Percentiles rank a stretch among this genome's conserved stretches.
Conservation (phyloP, 1,140 invertebrate genomes). For the Hestina assimilis region DNA sequence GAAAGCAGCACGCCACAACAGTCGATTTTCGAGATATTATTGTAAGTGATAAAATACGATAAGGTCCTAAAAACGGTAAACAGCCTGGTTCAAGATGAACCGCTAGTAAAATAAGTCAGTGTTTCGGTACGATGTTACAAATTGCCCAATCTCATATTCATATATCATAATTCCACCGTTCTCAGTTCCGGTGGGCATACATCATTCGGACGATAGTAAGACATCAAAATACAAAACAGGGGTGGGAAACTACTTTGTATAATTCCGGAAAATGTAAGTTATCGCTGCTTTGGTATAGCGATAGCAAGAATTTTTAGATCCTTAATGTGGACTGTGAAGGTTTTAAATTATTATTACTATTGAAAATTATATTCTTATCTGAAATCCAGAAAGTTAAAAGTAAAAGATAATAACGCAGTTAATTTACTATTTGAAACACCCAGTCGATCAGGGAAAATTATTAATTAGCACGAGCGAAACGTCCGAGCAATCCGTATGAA, state of each 20-base stretch:
- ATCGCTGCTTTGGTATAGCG: too few relatives aligned
- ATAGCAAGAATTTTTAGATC: too few relatives aligned
- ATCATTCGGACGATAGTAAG: constrained; percentile 65
- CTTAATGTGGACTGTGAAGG: too few relatives aligned
- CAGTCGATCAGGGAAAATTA: constrained; percentile 54
- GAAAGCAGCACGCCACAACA: too few relatives aligned
- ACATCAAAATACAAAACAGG: constrained; percentile 49
- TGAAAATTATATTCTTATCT: too few relatives aligned
- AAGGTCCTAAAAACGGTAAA: too few relatives aligned
- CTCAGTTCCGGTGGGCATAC: constrained; percentile 56
- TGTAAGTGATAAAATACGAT: too few relatives aligned
- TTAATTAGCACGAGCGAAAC: constrained; percentile 55
- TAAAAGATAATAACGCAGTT: not conserved
- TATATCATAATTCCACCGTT: constrained; percentile 10
- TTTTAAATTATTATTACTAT: too few relatives aligned
- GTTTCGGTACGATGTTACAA: not conserved
- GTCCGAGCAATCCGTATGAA: constrained; percentile 42
- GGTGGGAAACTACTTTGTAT: constrained; percentile 43
- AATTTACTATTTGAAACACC: constrained; percentile 30
- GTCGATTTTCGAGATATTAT: too few relatives aligned
- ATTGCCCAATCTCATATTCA: constrained; percentile 25
- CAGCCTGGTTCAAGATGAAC: too few relatives aligned
- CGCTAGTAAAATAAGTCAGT: too few relatives aligned
- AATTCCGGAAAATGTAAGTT: constrained; percentile 52
- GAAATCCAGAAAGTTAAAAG: not conserved